These are phyloP conservation scores for Exocentrus adspersus DNA, from an alignment of 2,888 invertebrate genomes.

Conservation along the genomic window DNA sequence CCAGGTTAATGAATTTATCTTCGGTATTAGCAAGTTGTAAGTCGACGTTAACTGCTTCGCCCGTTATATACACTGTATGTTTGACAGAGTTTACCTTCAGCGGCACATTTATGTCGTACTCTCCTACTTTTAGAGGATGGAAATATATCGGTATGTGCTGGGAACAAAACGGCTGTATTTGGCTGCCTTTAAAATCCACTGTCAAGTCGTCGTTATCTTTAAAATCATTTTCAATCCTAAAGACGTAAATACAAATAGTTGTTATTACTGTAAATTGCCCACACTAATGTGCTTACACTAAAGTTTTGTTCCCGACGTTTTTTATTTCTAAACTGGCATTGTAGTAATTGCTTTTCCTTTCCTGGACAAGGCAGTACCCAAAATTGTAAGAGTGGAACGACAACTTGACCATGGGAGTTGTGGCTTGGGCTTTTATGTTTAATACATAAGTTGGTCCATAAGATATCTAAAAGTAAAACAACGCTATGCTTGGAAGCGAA, in stretches of 20 bases:
- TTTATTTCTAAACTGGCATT: constrained; percentile 58
- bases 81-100: constrained; percentile 68
- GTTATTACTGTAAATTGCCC: no score
- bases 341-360: constrained; percentile 65
- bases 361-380: constrained; percentile 72
- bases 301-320: constrained; percentile 45
- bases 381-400: constrained; percentile 73
- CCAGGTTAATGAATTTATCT: constrained; percentile 62
- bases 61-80: constrained; percentile 66
- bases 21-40: constrained; percentile 58
- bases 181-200: constrained; percentile 63
- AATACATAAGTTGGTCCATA: constrained; percentile 74
- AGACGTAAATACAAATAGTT: no score
- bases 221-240: constrained; percentile 68
- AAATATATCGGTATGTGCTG: constrained; percentile 67
- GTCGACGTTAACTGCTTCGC: constrained; percentile 66
- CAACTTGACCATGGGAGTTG: constrained; percentile 69
- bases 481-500: neutral
- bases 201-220: constrained; percentile 66
- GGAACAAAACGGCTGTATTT: constrained; percentile 63
- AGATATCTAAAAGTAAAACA: constrained; percentile 66
- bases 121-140: constrained; percentile 67
- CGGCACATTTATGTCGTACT: constrained; percentile 64
- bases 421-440: constrained; percentile 68
- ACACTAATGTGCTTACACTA: constrained; percentile 45